Base-by-base conservation (phyloP, 64 coral and sea anemone genomes). In the Dendrophyllia cribrosa region DNA sequence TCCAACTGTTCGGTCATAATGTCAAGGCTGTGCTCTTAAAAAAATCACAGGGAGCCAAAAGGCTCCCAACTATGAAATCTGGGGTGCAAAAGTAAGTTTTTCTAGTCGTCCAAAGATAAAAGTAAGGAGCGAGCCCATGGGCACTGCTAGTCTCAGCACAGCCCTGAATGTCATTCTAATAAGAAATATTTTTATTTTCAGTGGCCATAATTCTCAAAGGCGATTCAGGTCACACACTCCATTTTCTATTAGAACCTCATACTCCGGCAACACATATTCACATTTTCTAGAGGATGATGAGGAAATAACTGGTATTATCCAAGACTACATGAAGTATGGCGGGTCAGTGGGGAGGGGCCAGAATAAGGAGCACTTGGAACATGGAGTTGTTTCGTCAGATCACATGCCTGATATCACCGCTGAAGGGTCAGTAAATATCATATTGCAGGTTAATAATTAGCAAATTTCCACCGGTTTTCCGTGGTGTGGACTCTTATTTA, bases 241-340 rank as follows among this genome's bases (percentile, higher is more conserved):
- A 45, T 76, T 72, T 70, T 72, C 56, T 20, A 82, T 58, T 15
- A 90, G 16, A 68, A 90, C 60, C 12, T 53, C 63, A 2, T 71
- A 91, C 15, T 86, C 53, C 10, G 46, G 22, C 6, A 77, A 68
- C 43, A 87, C 81, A 3, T 91, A 95, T 61, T 55, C 24, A 5
- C 72, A 26, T 50, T 67, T 88, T 65, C 66, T 92, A 15, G 90
- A 84, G 13, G 90, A 93, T 89, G 95, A 91, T 59, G 79, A 93
- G 60, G 79, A 63, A 52, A 50, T 96, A 44, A 93, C 90, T 23
- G 87, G 92, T 65, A 96, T 96, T 11, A 80, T 96, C 3, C 44
- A 59, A 76, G 90, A 96, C 5, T 96, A 96, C 50, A 83, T 96
- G 22, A 79, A 82, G 34, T 89, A 83, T 23, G 88, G 63, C 75